Conservation (phyloP, 2,113 vertebrate genomes). For the Serinus canaria region DNA sequence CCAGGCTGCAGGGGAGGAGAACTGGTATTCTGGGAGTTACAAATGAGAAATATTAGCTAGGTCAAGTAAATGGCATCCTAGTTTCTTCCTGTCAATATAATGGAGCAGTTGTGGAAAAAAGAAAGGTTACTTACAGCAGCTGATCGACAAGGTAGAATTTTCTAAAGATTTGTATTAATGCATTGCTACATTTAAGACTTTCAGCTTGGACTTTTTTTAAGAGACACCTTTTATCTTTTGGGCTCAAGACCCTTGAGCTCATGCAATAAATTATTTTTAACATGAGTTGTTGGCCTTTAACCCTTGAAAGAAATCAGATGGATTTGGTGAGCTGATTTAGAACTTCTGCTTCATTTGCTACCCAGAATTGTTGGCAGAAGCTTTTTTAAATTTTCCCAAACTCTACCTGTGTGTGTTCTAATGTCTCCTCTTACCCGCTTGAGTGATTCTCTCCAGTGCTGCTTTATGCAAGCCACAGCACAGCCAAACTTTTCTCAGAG, state of each 20-base stretch:
- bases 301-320: slow-evolving; percentile 2
- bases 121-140: background rate
- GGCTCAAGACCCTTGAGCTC: background rate
- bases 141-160: background rate
- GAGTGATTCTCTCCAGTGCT: background rate
- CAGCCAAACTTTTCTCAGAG: background rate
- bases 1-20: background rate
- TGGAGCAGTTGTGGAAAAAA: background rate
- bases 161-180: background rate
- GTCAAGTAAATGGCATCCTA: slow-evolving; percentile 27
- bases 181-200: background rate
- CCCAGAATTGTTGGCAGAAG: background rate
- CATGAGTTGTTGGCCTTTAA: background rate
- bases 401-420: background rate
- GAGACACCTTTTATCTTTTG: background rate
- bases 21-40: background rate
- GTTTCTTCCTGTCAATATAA: background rate
- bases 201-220: background rate
- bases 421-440: background rate
- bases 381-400: background rate
- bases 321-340: slow-evolving; percentile 9
- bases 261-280: background rate
- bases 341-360: background rate
- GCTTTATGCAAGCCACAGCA: background rate
- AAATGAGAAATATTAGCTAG: slow-evolving; percentile 11